Evolutionary conservation across 1,140 invertebrate species (phyloP), one percentile per base, ranked within the genome.

Genomic region (Whitmania pigra): DNA sequence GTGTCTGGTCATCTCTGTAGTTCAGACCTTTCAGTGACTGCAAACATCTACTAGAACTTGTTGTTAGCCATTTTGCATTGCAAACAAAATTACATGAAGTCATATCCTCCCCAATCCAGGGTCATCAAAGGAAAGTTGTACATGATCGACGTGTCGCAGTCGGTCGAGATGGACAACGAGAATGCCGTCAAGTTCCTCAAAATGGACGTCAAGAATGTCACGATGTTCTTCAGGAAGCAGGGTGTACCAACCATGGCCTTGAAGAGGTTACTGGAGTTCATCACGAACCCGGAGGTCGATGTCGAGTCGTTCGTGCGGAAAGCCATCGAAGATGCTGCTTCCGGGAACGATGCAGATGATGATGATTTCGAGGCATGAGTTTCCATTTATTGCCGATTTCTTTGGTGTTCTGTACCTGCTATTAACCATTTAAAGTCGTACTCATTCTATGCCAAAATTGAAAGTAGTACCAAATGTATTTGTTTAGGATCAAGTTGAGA

Each of bases 131-230:
- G 89, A 0, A 87, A 90, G 78, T 82, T 94, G 22, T 89, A 90
- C 73, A 88, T 97, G 31, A 99, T 99, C 77, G 96, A 99, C 85
- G 96, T 99, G 0, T 97, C 94, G 0, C 96, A 99, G 81, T 90
- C 94, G 3, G 95, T 99, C 0, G 94, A 98, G 83, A 93, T 97
- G 80, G 93, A 98, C 81, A 94, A 98, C 87, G 93, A 93, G 0
- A 88, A 92, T 84, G 91, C 95, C 0, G 86, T 96, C 67, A 90
- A 95, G 73, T 99, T 99, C 81, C 84, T 99, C 27, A 85, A 93
- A 72, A 95, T 92, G 82, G 95, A 98, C 84, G 94, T 93, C 79
- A 90, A 88, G 53, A 98, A 98, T 82, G 88, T 97, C 15, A 89
- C 86, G 82, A 91, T 94, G 74, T 99, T 90, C 83, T 99, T 99